Base-by-base conservation (phyloP, 2,113 vertebrate genomes). In the Rhabdomys dilectus region DNA sequence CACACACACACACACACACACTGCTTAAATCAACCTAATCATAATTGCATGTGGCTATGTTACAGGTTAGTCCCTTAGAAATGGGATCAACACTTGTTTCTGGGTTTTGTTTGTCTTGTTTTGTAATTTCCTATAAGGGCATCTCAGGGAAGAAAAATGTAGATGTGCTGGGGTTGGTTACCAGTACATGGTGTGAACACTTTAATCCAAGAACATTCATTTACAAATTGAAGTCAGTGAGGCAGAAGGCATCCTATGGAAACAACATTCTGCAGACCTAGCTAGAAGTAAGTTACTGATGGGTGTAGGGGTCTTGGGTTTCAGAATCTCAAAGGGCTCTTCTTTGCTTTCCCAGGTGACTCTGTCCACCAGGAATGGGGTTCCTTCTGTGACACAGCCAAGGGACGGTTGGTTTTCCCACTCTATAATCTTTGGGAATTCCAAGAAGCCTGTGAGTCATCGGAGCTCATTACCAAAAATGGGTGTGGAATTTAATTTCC, bases 391-490 rank as follows among this genome's bases (percentile, higher is more conserved):
- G 36, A 68, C 0, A 91, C 91, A 88, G 12, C 19, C 70, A 73
- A 89, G 85, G 39, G 24, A 36, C 58, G 9, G 60, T 53, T 22
- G 42, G 92, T 3, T 91, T 91, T 96, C 22, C 84, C 51, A 86
- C 94, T 86, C 95, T 85, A 56, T 36, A 90, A 86, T 93, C 22
- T 87, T 68, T 85, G 76, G 86, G 53, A 97, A 92, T 88, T 94
- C 86, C 88, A 90, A 87, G 81, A 96, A 58, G 34, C 66, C 73
- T n/a, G 1, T 87, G 86, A 97, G 72, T 93, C 94, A 95, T 45
- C 76, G 60, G 58, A 92, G 88, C 64, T 82, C 88, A 91, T 97
- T 95, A 94, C 66, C 58, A 85, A 94, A 97, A 91, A 91, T 81
- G 85, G 72, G 29, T 70, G 51, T 60, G 31, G 75, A 94, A 76